Evolutionary conservation across 2,797 vertebrate species (phyloP).

Genomic region (Rhodeus uyekii): DNA sequence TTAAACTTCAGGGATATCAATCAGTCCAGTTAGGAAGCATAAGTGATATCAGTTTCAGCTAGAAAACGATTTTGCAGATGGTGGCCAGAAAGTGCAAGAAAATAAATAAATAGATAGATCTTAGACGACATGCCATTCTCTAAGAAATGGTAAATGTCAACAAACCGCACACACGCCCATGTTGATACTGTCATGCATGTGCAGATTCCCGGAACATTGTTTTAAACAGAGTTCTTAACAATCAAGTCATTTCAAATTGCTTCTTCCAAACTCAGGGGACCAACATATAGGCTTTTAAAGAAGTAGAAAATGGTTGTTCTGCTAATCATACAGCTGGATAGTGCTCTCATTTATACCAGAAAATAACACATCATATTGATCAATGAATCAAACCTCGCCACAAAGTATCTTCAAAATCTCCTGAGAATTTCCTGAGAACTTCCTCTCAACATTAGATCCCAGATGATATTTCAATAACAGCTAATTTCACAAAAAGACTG

Average conservation of each 20-base stretch:
- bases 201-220: not conserved
- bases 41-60: too few relatives aligned
- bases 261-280: not conserved
- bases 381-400: not conserved
- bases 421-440: conserved; percentile 3
- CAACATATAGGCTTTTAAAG: not conserved
- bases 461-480: not conserved
- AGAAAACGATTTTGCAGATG: too few relatives aligned
- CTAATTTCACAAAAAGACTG: not conserved
- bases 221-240: not conserved
- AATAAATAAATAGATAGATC: too few relatives aligned
- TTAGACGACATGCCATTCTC: not conserved
- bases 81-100: too few relatives aligned
- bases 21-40: too few relatives aligned
- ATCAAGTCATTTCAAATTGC: not conserved
- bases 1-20: too few relatives aligned
- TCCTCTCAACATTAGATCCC: not conserved
- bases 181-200: not conserved
- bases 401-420: not conserved
- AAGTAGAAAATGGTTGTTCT: not conserved
- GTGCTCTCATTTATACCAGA: not conserved
- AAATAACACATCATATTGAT: not conserved
- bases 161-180: conserved; percentile 16
- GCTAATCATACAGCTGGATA: not conserved
- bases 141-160: conserved; percentile 1